These are phyloP conservation scores for Neodiprion lecontei DNA, from an alignment of 1,140 invertebrate species.

Conservation along the genomic window DNA sequence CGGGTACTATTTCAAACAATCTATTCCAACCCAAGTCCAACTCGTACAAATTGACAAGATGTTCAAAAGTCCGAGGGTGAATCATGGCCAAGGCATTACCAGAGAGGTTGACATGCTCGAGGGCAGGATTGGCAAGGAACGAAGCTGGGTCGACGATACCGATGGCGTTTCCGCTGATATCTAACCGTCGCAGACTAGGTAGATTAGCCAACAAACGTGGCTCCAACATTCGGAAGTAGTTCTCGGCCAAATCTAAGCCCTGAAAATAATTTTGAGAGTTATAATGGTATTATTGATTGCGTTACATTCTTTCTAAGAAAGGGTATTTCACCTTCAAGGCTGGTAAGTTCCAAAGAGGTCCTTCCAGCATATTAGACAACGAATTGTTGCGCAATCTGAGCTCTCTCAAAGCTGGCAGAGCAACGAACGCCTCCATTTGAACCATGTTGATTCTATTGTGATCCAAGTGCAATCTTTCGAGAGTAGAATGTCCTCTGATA, in stretches of 20 bases:
- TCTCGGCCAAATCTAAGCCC: constrained; percentile 79
- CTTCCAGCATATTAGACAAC: constrained; percentile 66
- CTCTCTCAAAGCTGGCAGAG: constrained; percentile 82
- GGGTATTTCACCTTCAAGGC: constrained; percentile 68
- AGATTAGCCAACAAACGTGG: constrained; percentile 75
- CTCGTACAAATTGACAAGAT: constrained; percentile 77
- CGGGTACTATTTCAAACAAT: constrained; percentile 73
- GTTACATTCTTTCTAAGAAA: constrained; percentile 27
- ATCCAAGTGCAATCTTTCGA: constrained; percentile 82
- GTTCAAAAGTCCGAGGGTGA: constrained; percentile 77
- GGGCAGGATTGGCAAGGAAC: constrained; percentile 72
- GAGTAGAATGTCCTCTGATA: constrained; percentile 75
- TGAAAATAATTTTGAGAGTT: constrained; percentile 36
- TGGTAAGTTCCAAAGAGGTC: constrained; percentile 82
- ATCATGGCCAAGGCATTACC: constrained; percentile 72
- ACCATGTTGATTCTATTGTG: constrained; percentile 78
- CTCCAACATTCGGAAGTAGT: constrained; percentile 76
- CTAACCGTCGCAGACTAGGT: constrained; percentile 76
- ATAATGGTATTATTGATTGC: not conserved
- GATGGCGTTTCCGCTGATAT: constrained; percentile 81
- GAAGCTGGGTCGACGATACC: constrained; percentile 73
- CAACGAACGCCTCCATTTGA: constrained; percentile 77
- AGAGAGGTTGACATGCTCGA: constrained; percentile 83
- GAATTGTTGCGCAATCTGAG: constrained; percentile 82
- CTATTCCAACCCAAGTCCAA: constrained; percentile 81